Conservation (phyloP, 2,113 vertebrate species). For the Misgurnus anguillicaudatus region DNA sequence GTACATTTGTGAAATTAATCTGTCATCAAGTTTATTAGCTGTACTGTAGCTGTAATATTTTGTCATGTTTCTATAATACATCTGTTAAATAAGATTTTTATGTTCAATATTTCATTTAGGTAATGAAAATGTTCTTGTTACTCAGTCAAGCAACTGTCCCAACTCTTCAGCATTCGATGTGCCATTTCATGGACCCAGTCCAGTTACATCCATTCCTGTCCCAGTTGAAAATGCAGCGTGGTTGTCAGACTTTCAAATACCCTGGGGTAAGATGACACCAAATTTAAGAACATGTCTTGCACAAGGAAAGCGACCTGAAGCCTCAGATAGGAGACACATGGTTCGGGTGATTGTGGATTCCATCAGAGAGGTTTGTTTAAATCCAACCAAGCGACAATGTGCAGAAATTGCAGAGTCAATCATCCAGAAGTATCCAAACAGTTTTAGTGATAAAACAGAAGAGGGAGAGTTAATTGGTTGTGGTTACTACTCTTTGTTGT, state of each 20-base stretch:
- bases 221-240: not conserved
- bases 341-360: not conserved
- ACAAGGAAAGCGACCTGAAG: slow-evolving; percentile 13
- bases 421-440: slow-evolving; percentile 9
- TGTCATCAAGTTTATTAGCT: too few species aligned
- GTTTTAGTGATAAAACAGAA: slow-evolving; percentile 8
- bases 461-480: not conserved
- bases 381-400: not conserved
- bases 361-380: slow-evolving; percentile 11
- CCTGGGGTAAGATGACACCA: not conserved
- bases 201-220: not conserved
- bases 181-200: not conserved
- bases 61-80: not conserved
- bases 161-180: not conserved
- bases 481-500: slow-evolving; percentile 7
- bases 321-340: slow-evolving; percentile 3
- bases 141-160: not conserved
- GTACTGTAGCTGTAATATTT: not conserved
- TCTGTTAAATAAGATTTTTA: not conserved
- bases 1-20: not conserved
- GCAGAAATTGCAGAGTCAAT: slow-evolving; percentile 10
- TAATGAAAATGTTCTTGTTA: not conserved
- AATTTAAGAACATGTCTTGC: slow-evolving; percentile 9
- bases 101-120: not conserved
- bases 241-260: not conserved